A percentile compares a stretch with the other conserved stretches of the same genome.
Conservation (phyloP, 1,140 invertebrate genomes). For the Idris sp. region DNA sequence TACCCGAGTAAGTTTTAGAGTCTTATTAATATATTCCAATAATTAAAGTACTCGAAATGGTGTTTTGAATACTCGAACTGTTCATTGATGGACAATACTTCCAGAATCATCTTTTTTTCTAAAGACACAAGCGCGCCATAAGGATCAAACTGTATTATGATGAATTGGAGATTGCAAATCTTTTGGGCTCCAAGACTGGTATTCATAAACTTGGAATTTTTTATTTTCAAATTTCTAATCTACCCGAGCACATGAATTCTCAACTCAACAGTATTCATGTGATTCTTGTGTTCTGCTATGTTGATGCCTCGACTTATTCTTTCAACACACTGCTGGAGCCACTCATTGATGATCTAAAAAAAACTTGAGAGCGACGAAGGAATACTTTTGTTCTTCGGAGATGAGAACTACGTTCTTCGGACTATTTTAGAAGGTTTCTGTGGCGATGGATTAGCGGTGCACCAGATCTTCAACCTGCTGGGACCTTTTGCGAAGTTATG, state of each 20-base stretch:
- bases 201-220: constrained; percentile 19
- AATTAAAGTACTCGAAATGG: constrained; percentile 26
- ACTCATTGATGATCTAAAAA: background rate
- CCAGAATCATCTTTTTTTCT: constrained; percentile 32
- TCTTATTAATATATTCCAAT: constrained; percentile 41
- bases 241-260: constrained; percentile 11
- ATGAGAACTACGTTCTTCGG: background rate
- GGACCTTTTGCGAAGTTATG: constrained; percentile 14
- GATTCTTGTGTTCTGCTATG: background rate
- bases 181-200: constrained; percentile 3
- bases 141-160: constrained; percentile 36
- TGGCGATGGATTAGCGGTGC: constrained; percentile 14
- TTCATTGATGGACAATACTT: constrained; percentile 42
- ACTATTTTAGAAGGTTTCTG: constrained; percentile 4
- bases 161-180: constrained; percentile 13
- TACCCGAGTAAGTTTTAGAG: constrained; percentile 30
- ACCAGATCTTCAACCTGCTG: constrained; percentile 12
- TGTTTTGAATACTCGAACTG: constrained; percentile 16
- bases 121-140: constrained; percentile 32
- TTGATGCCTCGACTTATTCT: constrained; percentile 3
- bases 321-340: constrained; percentile 6
- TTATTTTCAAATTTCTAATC: constrained; percentile 19
- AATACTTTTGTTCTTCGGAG: background rate
- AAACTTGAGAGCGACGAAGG: constrained; percentile 10
- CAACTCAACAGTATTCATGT: constrained; percentile 2